phyloP scores from a whole-genome alignment of 1,140 invertebrate genomes.

The Dolichoris vasculosae region DNA sequence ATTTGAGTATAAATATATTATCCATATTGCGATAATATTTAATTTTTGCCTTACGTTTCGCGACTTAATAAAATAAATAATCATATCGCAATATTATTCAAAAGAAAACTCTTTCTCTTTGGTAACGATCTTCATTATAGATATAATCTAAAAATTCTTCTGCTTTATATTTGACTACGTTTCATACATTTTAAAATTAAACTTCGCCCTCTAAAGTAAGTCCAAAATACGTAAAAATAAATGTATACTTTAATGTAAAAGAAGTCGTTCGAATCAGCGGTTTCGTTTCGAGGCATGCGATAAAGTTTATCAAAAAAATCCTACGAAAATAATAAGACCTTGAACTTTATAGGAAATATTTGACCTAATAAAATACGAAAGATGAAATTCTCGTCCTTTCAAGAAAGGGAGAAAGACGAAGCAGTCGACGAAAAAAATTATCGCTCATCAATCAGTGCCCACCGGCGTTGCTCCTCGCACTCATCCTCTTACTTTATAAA shows the following conservation, averaged over 20 bases:
- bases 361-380: constrained; percentile 3
- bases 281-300: not conserved
- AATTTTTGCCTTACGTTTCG: not conserved
- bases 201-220: not conserved
- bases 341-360: constrained; percentile 13
- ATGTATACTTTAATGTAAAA: not conserved
- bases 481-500: constrained; percentile 19
- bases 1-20: not conserved
- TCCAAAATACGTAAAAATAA: not conserved
- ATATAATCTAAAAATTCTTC: not conserved
- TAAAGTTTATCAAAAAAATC: not conserved
- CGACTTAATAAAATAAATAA: constrained; percentile 7
- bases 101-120: not conserved
- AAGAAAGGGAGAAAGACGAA: not conserved
- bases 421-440: constrained; percentile 18
- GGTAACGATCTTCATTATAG: not conserved
- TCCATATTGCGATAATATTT: not conserved
- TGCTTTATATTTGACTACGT: not conserved
- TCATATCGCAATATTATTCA: constrained; percentile 3
- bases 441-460: constrained; percentile 38
- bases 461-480: not conserved
- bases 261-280: not conserved
- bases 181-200: not conserved
- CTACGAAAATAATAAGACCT: constrained; percentile 1
- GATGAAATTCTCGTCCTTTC: not conserved